Base-by-base conservation (phyloP, 2,113 vertebrate species). In the Cyrtonyx montezumae region DNA sequence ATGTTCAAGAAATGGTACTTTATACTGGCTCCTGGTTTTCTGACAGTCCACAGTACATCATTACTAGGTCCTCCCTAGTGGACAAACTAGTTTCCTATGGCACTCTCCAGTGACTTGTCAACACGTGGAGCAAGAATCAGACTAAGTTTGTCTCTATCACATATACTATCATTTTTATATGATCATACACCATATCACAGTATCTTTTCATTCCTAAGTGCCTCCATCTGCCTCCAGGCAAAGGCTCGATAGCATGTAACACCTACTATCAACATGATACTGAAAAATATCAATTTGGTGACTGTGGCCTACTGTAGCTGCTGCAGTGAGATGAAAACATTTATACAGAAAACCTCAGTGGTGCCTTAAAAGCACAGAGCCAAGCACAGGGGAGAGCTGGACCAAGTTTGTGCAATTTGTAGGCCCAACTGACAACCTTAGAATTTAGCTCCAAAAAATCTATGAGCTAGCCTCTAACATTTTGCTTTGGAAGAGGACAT, bases 31-130 rank as follows among this genome's bases (percentile, higher is more conserved):
- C 4, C 5, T 16, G 4, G 17, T 75, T 67, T 20, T 78, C 42
- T 71, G 28, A 67, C 20, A 56, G 68, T n/a, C 56, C 0, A 0
- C 7, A 22, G 2, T 8, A 6, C 4, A 3, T 8, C 8, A 34
- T 8, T 21, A 2, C 6, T 65, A 8, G 3, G 55, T 53, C 8
- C 11, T 73, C 42, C 53, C 4, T 5, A 16, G 37, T 36, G 26
- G 74, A 70, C 8, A 53, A 49, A 11, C 13, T 80, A 14, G 9
- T 21, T 79, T 7, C 7, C 32, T 37, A 0, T 61, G 16, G 16
- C 12, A 36, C 26, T 36, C 15, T 42, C 8, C 1, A 2, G 42
- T 55, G 28, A 56, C 45, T 17, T 71, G 16, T 68, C 61, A 71
- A 51, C 8, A 25, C 4, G 51, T 78, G 13, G 16, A 78, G 15